phyloP scores from a whole-genome alignment of 2,113 vertebrate genomes.

The Platanista minor region DNA sequence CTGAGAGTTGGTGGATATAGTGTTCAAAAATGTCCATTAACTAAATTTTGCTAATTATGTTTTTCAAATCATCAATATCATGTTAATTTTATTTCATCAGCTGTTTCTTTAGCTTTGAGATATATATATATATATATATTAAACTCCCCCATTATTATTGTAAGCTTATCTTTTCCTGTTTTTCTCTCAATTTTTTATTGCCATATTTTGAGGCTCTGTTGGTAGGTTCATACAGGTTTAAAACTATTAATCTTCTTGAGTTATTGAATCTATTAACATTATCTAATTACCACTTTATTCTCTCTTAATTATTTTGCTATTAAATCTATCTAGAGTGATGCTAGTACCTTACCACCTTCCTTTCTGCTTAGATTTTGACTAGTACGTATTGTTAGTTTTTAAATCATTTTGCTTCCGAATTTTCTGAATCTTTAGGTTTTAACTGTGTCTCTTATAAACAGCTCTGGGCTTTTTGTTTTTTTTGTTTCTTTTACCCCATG shows the following conservation, averaged over 20 bases:
- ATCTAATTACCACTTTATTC: background rate
- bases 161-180: background rate
- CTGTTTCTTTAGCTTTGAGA: background rate
- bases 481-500: background rate
- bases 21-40: background rate
- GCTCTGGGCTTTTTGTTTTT: background rate
- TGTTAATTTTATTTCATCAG: background rate
- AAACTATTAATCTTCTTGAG: background rate
- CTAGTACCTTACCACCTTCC: background rate
- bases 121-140: background rate
- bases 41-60: background rate
- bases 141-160: background rate
- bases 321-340: background rate
- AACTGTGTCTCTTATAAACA: background rate
- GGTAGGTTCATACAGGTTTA: background rate
- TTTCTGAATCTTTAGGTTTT: background rate
- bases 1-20: background rate
- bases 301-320: background rate
- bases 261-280: background rate
- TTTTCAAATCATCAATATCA: background rate
- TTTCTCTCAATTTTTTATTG: background rate
- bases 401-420: background rate
- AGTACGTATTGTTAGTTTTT: background rate
- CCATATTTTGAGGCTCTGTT: background rate
- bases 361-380: background rate